Evolutionary conservation across 2,113 vertebrate species (phyloP), one percentile per base, ranked within the genome.

Genomic region (Gulo gulo): DNA sequence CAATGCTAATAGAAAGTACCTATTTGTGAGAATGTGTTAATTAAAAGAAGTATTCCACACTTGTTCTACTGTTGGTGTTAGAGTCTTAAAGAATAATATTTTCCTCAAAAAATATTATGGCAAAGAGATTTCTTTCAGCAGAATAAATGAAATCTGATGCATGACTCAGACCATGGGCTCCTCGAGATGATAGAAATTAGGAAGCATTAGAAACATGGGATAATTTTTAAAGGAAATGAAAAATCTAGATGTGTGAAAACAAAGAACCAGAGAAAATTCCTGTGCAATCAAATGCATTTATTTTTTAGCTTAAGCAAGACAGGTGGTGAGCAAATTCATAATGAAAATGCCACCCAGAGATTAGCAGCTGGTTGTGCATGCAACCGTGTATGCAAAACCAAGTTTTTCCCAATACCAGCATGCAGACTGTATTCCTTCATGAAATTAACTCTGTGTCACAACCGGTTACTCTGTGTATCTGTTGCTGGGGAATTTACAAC

Each of bases 271-370:
- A 97, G 69, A 78, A 97, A 69, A 87, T 59, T 95, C 29, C 34
- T 93, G 74, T 84, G 73, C 82, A 15, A 45, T 86, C 76, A 91
- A 88, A 81, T 76, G 1, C 15, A 52, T 98, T 98, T 98, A 98
- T 98, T 98, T 82, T 94, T 84, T 67, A 96, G 90, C 57, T 74
- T 90, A 96, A 97, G 80, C 95, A 92, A 96, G 69, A 90, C 47
- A 95, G 20, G 71, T 65, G 26, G 42, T 83, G 14, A 73, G 95
- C 1, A 76, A 87, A 67, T 76, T 78, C 78, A 87, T 74, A 96
- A 79, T 36, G 67, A 92, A 88, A 82, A 94, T 36, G 39, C 45
- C 57, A 76, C 81, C 57, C 47, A 55, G 76, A 67, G 31, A 82
- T 85, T 47, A 92, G 94, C 57, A 79, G 78, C 4, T 47, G 57